Evolutionary conservation across 1,140 invertebrate genomes (phyloP).

Genomic region (Cotesia vestalis): DNA sequence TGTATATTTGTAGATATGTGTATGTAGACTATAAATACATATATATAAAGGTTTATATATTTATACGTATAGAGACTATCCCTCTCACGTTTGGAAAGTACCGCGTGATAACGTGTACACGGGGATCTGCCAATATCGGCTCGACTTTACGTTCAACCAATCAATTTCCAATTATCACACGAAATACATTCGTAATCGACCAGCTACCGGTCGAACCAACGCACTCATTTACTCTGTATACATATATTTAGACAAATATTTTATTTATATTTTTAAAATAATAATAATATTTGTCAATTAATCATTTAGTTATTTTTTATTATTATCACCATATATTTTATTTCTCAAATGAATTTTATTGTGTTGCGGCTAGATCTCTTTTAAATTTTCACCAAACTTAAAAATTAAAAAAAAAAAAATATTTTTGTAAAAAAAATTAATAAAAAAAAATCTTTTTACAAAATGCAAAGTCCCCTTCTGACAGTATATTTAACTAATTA

Average conservation of each 20-base stretch:
- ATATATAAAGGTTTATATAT: background rate
- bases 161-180: slow-evolving; percentile 39
- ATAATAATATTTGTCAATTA: background rate
- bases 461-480: too few relatives aligned
- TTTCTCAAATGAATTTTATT: too few relatives aligned
- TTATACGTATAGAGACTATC: slow-evolving; percentile 12
- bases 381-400: too few relatives aligned
- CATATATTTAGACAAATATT: background rate
- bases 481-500: too few relatives aligned
- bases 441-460: too few relatives aligned
- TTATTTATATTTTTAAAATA: background rate
- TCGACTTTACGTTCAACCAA: slow-evolving; percentile 38
- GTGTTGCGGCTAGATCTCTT: too few relatives aligned
- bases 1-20: background rate
- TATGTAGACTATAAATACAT: too few relatives aligned
- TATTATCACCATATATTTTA: too few relatives aligned
- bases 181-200: slow-evolving; percentile 40
- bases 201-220: slow-evolving; percentile 26
- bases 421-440: too few relatives aligned
- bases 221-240: slow-evolving; percentile 6
- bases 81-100: slow-evolving; percentile 15
- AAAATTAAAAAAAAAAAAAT: too few relatives aligned
- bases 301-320: too few relatives aligned
- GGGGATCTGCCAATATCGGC: slow-evolving; percentile 33
- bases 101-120: slow-evolving; percentile 28